Conservation (phyloP, 2,113 vertebrate genomes). For the Anas platyrhynchos region DNA sequence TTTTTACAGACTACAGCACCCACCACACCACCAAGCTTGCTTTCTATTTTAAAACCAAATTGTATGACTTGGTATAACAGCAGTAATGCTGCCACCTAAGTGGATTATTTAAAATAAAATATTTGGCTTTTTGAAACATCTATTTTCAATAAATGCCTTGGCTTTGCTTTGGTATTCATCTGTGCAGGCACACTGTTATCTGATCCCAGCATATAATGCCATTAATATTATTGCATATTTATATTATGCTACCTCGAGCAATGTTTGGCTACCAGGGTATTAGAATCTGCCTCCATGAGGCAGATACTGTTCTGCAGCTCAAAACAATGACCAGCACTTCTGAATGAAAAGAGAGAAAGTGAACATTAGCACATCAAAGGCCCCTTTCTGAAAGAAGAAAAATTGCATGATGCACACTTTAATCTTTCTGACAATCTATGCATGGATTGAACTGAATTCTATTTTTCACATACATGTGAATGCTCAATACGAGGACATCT, state of each 20-base stretch:
- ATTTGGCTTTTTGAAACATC: constrained; percentile 11
- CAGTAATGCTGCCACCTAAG: background rate
- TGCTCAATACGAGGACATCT: constrained; percentile 83
- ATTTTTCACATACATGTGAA: constrained; percentile 91
- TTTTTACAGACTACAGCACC: background rate
- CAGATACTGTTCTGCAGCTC: constrained; percentile 69
- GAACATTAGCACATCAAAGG: constrained; percentile 96
- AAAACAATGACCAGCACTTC: constrained; percentile 84
- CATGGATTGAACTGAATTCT: constrained; percentile 83
- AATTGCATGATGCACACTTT: constrained; percentile 87
- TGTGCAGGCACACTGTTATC: constrained; percentile 9
- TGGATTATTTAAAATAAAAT: background rate
- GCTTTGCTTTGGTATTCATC: constrained; percentile 43
- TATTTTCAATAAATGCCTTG: background rate
- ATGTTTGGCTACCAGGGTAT: constrained; percentile 59
- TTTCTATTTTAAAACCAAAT: rapidly evolving
- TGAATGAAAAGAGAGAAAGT: constrained; percentile 82
- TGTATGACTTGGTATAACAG: background rate
- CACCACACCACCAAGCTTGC: background rate
- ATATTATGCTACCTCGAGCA: constrained; percentile 62
- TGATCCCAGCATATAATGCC: background rate
- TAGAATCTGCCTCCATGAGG: constrained; percentile 51
- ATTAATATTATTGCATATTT: constrained; percentile 32
- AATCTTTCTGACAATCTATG: constrained; percentile 90
- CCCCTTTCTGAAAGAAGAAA: constrained; percentile 80